Evolutionary conservation across 2,797 vertebrate species (phyloP), one percentile per base, ranked within the genome.

Genomic region (Melanogrammus aeglefinus): DNA sequence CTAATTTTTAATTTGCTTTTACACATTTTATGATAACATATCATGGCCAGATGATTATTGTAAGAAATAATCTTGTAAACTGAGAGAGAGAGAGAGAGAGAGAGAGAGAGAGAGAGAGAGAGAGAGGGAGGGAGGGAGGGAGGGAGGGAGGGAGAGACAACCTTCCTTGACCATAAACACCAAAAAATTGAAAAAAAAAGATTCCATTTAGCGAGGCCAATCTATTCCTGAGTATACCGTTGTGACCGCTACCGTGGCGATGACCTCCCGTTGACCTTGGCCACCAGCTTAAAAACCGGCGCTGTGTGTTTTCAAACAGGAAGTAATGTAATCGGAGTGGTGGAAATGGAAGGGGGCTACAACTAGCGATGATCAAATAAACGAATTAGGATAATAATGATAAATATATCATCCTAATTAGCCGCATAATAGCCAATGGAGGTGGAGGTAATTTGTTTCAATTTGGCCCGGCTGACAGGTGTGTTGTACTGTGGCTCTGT

Each of bases 381-480:
- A 93, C 89, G 82, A 92, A 93, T 94, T 90, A 91, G 81, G 83
- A 89, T 86, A 91, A 92, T 92, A 92, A 93, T 92, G 90, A 94
- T 92, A 90, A 92, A 93, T 94, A 92, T 92, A 92, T 94, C 87
- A 89, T 92, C 86, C 88, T 93, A 91, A 92, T 94, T 94, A 94
- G 90, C 84, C 63, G 75, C 78, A 86, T 93, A 93, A 93, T 90
- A 90, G 89, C 86, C 84, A 86, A 86, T 85, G 87, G 88, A 93
- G 91, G 91, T 90, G 88, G 88, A 83, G 88, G 92, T 93, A 91
- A 94, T 95, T 93, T 94, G 91, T 95, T 95, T 94, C 92, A 94
- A 93, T 95, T 93, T 94, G 88, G 87, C 85, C 87, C 82, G 89
- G 86, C 85, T 92, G 94, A 93, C 94, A 95, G 94, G 91, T 94